These are phyloP conservation scores for Allygus modestus DNA, from an alignment of 2,888 invertebrate genomes.

Conservation along the genomic window DNA sequence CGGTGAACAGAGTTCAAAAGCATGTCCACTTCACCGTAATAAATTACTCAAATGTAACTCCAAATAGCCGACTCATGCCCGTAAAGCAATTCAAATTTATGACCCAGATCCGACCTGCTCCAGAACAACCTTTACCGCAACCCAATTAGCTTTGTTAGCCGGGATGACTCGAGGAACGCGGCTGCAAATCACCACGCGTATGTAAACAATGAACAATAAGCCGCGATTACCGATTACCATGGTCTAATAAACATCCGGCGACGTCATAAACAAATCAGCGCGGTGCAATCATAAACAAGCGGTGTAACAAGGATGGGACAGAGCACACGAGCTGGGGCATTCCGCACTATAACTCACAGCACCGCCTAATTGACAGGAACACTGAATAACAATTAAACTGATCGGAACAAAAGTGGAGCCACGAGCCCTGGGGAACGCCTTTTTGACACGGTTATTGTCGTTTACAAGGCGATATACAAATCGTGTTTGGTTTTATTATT, in stretches of 20 bases:
- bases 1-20: slow-evolving; percentile 17
- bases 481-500: too few relatives aligned
- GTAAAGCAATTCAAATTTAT: slow-evolving; percentile 26
- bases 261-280: slow-evolving; percentile 44
- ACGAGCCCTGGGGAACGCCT: slow-evolving; percentile 14
- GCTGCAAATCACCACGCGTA: slow-evolving; percentile 44
- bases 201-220: slow-evolving; percentile 51
- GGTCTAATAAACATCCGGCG: slow-evolving; percentile 42
- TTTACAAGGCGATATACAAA: not conserved
- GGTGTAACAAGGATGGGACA: slow-evolving; percentile 33
- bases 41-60: slow-evolving; percentile 34
- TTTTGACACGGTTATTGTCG: not conserved
- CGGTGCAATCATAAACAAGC: not conserved
- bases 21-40: slow-evolving; percentile 12
- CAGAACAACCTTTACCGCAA: slow-evolving; percentile 19
- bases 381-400: slow-evolving; percentile 30
- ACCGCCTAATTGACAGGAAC: slow-evolving; percentile 33
- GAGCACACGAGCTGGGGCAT: not conserved
- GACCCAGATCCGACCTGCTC: slow-evolving; percentile 21
- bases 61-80: slow-evolving; percentile 22
- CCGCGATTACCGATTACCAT: slow-evolving; percentile 45
- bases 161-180: slow-evolving; percentile 15
- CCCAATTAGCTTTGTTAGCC: slow-evolving; percentile 50
- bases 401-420: not conserved
- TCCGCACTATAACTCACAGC: not conserved